Evolutionary conservation across 2,797 vertebrate species (phyloP).

Genomic region (Lepus townsendii): DNA sequence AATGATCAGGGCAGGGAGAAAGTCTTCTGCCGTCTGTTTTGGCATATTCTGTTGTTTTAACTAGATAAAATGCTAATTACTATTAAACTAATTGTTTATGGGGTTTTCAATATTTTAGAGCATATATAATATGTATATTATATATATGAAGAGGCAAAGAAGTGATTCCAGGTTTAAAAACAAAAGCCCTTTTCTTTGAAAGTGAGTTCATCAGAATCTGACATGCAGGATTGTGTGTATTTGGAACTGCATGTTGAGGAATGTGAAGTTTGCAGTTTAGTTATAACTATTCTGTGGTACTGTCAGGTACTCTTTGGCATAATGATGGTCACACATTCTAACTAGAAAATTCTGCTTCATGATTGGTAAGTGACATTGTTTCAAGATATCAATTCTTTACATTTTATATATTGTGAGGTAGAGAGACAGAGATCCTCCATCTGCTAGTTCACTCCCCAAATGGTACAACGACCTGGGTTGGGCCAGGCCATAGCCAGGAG

Average conservation of each 20-base stretch:
- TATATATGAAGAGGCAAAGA: conserved; percentile 70
- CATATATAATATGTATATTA: neutral
- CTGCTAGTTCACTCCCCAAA: too few relatives aligned
- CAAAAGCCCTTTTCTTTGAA: conserved; percentile 71
- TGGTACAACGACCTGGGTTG: too few relatives aligned
- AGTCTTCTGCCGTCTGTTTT: conserved; percentile 77
- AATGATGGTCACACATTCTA: neutral
- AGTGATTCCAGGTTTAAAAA: conserved; percentile 66
- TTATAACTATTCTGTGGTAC: neutral
- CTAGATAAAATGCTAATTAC: conserved; percentile 79
- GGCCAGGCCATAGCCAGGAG: too few relatives aligned
- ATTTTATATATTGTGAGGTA: too few relatives aligned
- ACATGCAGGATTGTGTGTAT: neutral
- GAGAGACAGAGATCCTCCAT: too few relatives aligned
- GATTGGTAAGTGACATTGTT: conserved; percentile 12
- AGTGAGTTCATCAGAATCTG: conserved; percentile 50
- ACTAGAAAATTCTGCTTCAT: conserved; percentile 55
- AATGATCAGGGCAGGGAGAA: conserved; percentile 64
- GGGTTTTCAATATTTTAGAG: conserved; percentile 77
- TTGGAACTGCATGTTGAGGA: neutral
- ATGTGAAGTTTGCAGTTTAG: conserved; percentile 1
- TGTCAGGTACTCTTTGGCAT: conserved; percentile 5
- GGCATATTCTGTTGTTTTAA: conserved; percentile 74
- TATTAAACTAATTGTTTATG: conserved; percentile 77
- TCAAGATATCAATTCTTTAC: neutral